phyloP scores from a whole-genome alignment of 2,113 vertebrate genomes.

The Australoheros scitulus region DNA sequence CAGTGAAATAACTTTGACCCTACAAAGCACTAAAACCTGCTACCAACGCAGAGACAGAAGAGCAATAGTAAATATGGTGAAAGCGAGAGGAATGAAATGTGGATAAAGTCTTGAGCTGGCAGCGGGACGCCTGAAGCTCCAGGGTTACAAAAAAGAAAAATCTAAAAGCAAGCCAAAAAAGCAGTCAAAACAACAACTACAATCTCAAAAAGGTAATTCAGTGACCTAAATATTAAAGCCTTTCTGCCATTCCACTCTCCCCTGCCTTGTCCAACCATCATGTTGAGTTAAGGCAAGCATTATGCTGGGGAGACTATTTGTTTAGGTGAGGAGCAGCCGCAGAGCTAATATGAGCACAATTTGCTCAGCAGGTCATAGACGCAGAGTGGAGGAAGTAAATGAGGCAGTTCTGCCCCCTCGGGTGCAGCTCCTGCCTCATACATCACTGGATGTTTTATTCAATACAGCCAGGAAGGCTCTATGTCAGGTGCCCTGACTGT shows the following conservation, averaged over 20 bases:
- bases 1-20: not conserved
- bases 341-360: constrained; percentile 83
- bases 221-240: constrained; percentile 80
- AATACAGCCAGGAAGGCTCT: constrained; percentile 78
- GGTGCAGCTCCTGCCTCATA: constrained; percentile 80
- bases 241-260: constrained; percentile 60
- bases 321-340: constrained; percentile 81
- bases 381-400: constrained; percentile 80
- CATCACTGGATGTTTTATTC: constrained; percentile 86
- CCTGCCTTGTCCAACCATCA: constrained; percentile 71
- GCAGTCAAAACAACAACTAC: constrained; percentile 47
- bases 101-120: constrained; percentile 13
- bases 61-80: constrained; percentile 25
- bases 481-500: constrained; percentile 79
- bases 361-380: constrained; percentile 82
- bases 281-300: constrained; percentile 78
- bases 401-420: constrained; percentile 80
- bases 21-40: not conserved
- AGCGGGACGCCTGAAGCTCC: constrained; percentile 36
- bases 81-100: constrained; percentile 11
- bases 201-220: constrained; percentile 75
- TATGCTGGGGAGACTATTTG: constrained; percentile 79
- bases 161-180: constrained; percentile 44
- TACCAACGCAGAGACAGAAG: not conserved
- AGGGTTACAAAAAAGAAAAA: constrained; percentile 29